Percentiles rank a stretch among this genome's conserved stretches.
These are phyloP conservation scores for Spermophilus dauricus DNA, from an alignment of 2,113 vertebrate species.

Conservation along the genomic window DNA sequence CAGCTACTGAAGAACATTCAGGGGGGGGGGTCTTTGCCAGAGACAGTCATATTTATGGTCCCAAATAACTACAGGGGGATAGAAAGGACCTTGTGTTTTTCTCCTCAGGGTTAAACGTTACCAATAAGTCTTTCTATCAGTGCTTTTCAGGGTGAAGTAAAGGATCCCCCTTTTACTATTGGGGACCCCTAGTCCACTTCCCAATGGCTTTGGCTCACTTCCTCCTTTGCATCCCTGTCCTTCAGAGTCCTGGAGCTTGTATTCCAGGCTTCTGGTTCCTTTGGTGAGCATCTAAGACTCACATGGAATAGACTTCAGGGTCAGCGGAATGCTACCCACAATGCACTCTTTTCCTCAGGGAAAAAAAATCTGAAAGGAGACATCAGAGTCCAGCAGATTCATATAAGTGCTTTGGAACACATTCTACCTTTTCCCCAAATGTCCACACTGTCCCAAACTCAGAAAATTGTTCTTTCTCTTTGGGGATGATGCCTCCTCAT, in stretches of 20 bases:
- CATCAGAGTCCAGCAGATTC: accelerated
- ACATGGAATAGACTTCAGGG: neutral
- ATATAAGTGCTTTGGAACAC: accelerated
- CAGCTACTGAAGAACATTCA: neutral
- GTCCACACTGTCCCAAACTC: neutral
- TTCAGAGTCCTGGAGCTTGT: neutral
- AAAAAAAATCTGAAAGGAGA: neutral
- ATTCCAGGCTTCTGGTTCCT: neutral
- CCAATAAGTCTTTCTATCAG: no score
- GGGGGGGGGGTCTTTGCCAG: no score
- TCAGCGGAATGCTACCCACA: no score
- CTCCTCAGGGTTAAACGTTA: no score
- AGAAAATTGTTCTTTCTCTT: neutral
- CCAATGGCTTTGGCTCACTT: neutral
- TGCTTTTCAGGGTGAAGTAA: no score
- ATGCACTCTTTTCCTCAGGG: no score
- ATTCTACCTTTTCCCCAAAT: neutral
- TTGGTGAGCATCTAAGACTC: neutral
- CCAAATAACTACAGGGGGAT: no score
- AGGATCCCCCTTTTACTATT: accelerated
- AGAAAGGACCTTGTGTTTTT: no score
- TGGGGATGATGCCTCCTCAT: neutral
- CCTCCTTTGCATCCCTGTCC: neutral
- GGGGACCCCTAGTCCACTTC: accelerated
- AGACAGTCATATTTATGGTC: no score